Base-by-base conservation (phyloP, 1,140 invertebrate genomes). In the Brachionus sp. region DNA sequence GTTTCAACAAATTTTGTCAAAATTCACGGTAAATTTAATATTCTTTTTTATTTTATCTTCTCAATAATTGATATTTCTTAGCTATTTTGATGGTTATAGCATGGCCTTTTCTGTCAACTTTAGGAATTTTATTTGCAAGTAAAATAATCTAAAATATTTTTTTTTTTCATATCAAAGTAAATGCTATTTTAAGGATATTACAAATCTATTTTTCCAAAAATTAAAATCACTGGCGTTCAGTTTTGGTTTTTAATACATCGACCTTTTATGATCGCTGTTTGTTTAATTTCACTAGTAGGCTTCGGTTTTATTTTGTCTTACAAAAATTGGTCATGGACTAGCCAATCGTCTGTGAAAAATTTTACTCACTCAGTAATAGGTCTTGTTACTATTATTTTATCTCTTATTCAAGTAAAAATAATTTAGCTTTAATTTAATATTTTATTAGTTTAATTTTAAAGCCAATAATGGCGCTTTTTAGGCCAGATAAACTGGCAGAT, bases 291-390 rank as follows among this genome's bases (percentile, higher is more conserved):
- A 25, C 25, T 75, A 46, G 25, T 29, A 4, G 42, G 39, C 10
- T 75, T 75, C 44, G 39, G 16, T 13, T 23, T 75, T 3, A 75
- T 75, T 23, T 46, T 75, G 12, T 33, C n/a, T 13, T 75, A 46
- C n/a, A 75, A 75, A 75, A 75, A 75, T 75, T 75, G 70, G 70
- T 44, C 39, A 75, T 75, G 70, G 70, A 46, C 25, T 4, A 44
- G 44, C 23, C 7, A 19, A 10, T 50, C 70, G 12, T 12, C 42
- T 33, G 29, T 10, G 1, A 44, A 29, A 35, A 75, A 46, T 46
- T 75, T 75, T 46, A 19, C 39, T 44, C 70, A 75, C 23, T 75
- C 70, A 50, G 46, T 75, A 19, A 4, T 46, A 23, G 70, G 70
- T 44, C 39, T 75, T 13, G 19, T 75, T 12, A 75, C 70, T 50